Conservation (phyloP, 2,888 invertebrate species). For the Pherbina coryleti region DNA sequence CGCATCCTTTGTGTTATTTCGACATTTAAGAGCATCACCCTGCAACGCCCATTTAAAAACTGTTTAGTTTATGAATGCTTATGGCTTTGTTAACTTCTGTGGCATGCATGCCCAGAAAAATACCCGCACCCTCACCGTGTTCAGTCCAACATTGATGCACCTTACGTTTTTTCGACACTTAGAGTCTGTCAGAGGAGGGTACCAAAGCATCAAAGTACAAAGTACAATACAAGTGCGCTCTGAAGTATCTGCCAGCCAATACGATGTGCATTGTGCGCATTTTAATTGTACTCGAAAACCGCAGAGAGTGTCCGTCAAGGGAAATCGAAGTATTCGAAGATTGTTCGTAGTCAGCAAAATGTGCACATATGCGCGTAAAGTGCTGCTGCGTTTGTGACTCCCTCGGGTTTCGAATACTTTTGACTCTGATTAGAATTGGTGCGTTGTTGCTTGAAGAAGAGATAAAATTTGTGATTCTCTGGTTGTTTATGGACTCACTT, state of each 20-base stretch:
- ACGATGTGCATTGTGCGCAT: constrained; percentile 36
- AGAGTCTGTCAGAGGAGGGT: constrained; percentile 62
- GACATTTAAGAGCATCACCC: constrained; percentile 47
- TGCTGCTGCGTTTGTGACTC: constrained; percentile 44
- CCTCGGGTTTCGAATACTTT: constrained; percentile 44
- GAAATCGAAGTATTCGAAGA: constrained; percentile 43
- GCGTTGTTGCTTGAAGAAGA: constrained; percentile 44
- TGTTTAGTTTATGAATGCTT: constrained; percentile 68
- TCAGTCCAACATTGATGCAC: constrained; percentile 47
- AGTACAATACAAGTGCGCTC: not conserved
- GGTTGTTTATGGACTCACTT: constrained; percentile 18
- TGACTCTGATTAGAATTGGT: constrained; percentile 67
- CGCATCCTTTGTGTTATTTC: not conserved
- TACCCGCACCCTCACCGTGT: not conserved
- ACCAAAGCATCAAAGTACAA: not conserved
- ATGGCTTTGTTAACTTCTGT: constrained; percentile 67
- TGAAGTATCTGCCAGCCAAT: not conserved
- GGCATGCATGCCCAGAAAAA: constrained; percentile 27
- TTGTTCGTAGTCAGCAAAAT: constrained; percentile 55
- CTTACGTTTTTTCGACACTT: constrained; percentile 66
- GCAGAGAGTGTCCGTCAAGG: constrained; percentile 47
- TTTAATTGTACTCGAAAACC: constrained; percentile 64
- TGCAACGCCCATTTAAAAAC: constrained; percentile 61
- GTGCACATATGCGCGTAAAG: constrained; percentile 67
- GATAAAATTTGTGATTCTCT: not conserved